Percentiles rank a stretch among this genome's conserved stretches.
Evolutionary conservation across 2,113 vertebrate species (phyloP).

Genomic region (Seriola rivoliana): DNA sequence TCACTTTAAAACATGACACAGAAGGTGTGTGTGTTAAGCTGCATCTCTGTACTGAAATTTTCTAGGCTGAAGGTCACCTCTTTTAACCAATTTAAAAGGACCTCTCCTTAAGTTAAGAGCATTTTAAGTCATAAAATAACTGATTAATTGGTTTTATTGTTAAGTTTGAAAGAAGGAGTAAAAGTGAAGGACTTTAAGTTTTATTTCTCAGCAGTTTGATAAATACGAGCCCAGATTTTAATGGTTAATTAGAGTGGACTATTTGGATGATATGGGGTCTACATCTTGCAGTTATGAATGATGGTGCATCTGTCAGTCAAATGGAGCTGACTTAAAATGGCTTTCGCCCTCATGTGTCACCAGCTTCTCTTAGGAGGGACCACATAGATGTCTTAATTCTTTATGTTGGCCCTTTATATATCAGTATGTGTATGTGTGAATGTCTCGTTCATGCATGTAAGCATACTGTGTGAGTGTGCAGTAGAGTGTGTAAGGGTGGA

Average conservation of each 20-base stretch:
- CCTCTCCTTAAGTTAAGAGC: neutral
- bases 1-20: neutral
- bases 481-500: constrained; percentile 10
- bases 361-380: constrained; percentile 80
- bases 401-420: constrained; percentile 67
- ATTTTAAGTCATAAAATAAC: neutral
- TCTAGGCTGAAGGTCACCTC: neutral
- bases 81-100: neutral
- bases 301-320: constrained; percentile 19
- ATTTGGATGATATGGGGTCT: constrained; percentile 9
- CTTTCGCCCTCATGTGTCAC: constrained; percentile 73
- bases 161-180: neutral
- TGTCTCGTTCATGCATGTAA: constrained; percentile 26
- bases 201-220: constrained; percentile 41
- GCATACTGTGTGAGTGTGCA: constrained; percentile 16
- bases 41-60: neutral
- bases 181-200: neutral
- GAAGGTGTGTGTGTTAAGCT: neutral
- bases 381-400: constrained; percentile 77
- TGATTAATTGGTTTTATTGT: neutral
- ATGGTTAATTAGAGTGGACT: constrained; percentile 9
- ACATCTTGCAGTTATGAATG: constrained; percentile 11
- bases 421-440: constrained; percentile 23
- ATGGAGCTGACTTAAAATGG: constrained; percentile 27
- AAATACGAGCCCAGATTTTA: constrained; percentile 40